Evolutionary conservation across 2,797 vertebrate genomes (phyloP).

Genomic region (Periophthalmus magnuspinnatus): DNA sequence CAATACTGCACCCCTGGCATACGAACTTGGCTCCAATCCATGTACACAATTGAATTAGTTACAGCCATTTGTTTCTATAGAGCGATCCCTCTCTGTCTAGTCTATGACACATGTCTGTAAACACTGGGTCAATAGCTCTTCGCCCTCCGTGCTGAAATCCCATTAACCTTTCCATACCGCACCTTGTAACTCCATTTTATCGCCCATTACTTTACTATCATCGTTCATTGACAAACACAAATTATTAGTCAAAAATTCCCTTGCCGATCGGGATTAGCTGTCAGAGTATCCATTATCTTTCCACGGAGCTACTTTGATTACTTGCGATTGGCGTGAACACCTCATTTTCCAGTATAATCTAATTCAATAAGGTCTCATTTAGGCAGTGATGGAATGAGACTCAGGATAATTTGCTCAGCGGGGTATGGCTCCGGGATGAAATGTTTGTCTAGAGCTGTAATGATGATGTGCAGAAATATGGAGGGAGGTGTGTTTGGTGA

Average conservation of each 20-base stretch:
- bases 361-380: constrained; percentile 77
- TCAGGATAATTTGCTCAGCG: constrained; percentile 58
- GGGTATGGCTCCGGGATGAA: constrained; percentile 55
- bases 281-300: constrained; percentile 65
- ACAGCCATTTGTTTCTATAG: constrained; percentile 25
- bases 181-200: constrained; percentile 24
- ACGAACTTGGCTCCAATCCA: constrained; percentile 56
- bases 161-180: constrained; percentile 50
- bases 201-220: constrained; percentile 39
- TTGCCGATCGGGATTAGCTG: constrained; percentile 56
- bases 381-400: constrained; percentile 63
- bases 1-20: constrained; percentile 34
- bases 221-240: constrained; percentile 57
- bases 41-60: constrained; percentile 50
- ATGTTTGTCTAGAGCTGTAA: constrained; percentile 71
- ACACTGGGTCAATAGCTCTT: constrained; percentile 54
- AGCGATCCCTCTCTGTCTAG: neutral
- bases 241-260: constrained; percentile 53
- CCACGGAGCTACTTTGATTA: constrained; percentile 70
- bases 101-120: constrained; percentile 32
- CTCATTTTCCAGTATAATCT: constrained; percentile 75
- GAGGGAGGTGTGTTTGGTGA: constrained; percentile 51
- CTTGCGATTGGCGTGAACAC: constrained; percentile 71
- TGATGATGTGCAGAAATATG: constrained; percentile 59
- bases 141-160: constrained; percentile 27